phyloP scores from a whole-genome alignment of 2,888 invertebrate species.

The Nomada ferruginata region DNA sequence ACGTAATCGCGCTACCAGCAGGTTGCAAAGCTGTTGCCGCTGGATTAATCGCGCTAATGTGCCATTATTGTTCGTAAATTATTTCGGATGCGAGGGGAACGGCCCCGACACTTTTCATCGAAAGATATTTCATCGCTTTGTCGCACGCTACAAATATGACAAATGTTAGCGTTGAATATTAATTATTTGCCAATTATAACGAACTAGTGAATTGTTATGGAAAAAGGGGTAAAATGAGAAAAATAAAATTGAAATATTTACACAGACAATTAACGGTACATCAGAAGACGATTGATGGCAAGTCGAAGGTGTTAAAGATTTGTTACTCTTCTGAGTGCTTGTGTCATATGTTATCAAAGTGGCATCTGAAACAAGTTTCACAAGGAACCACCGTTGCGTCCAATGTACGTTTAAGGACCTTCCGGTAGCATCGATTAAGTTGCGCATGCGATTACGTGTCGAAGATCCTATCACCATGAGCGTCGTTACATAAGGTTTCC shows the following conservation, averaged over 20 bases:
- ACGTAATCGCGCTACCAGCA: constrained; percentile 40
- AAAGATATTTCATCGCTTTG: neutral
- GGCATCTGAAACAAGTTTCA: constrained; percentile 17
- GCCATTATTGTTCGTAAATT: constrained; percentile 22
- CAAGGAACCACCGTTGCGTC: constrained; percentile 11
- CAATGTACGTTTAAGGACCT: constrained; percentile 43
- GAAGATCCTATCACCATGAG: constrained; percentile 68
- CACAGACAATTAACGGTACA: neutral
- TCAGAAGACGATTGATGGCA: neutral
- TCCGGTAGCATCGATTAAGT: constrained; percentile 65
- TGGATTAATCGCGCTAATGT: constrained; percentile 28
- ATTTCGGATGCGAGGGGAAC: neutral
- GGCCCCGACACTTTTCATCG: constrained; percentile 15
- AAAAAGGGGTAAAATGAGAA: too few species aligned
- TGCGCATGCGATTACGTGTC: constrained; percentile 68
- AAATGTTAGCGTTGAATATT: too few species aligned
- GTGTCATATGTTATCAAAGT: constrained; percentile 3
- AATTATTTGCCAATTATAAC: too few species aligned
- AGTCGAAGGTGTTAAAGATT: neutral
- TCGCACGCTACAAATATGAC: too few species aligned
- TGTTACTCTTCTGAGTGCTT: neutral
- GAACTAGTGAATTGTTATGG: too few species aligned
- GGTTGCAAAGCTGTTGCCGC: constrained; percentile 45
- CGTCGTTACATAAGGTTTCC: constrained; percentile 75
- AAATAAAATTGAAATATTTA: too few species aligned